These are phyloP conservation scores for Sprattus sprattus DNA, from an alignment of 2,113 vertebrate genomes.

Conservation along the genomic window DNA sequence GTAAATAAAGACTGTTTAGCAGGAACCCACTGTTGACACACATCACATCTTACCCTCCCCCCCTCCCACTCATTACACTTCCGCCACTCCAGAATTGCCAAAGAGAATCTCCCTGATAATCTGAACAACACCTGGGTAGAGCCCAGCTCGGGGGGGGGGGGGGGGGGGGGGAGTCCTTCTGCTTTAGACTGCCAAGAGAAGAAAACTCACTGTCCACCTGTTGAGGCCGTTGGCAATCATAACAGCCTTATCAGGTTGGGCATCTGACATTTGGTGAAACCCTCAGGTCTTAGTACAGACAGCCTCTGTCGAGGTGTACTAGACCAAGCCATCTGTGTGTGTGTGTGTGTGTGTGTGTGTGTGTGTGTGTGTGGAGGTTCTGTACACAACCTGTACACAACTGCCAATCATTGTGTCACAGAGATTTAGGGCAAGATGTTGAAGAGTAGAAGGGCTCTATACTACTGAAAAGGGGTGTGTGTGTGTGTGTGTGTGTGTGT, in stretches of 20 bases:
- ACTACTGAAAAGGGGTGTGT: background rate
- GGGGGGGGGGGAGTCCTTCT: background rate
- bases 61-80: background rate
- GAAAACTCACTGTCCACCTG: background rate
- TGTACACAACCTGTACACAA: no score
- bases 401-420: background rate
- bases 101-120: background rate
- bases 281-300: background rate
- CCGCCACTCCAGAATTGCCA: background rate
- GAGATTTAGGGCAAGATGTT: background rate
- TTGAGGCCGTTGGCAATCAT: background rate
- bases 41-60: background rate
- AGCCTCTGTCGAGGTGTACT: no score
- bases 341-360: no score
- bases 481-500: no score
- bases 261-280: background rate
- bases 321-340: no score
- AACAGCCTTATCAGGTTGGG: background rate
- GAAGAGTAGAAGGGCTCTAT: background rate
- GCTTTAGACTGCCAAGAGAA: background rate
- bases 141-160: no score
- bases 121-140: background rate
- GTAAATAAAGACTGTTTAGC: background rate
- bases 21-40: background rate
- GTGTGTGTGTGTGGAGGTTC: no score